A percentile compares a stretch with the other conserved stretches of the same genome.
These are phyloP conservation scores for Trogon surrucura DNA, from an alignment of 2,113 vertebrate genomes.

Conservation along the genomic window DNA sequence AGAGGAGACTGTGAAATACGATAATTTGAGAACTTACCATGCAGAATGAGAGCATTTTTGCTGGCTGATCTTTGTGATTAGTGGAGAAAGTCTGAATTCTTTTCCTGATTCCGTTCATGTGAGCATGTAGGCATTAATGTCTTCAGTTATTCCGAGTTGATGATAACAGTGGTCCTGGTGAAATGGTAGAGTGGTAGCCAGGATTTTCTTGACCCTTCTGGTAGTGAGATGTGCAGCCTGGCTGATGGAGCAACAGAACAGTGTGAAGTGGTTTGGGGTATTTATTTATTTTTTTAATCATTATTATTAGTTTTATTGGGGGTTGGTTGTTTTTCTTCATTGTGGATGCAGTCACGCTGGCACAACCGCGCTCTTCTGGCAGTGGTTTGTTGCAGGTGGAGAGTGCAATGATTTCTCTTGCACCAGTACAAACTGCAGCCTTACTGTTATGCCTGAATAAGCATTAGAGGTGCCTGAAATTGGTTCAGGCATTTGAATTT, in stretches of 20 bases:
- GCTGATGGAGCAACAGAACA: not conserved
- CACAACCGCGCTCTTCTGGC: not conserved
- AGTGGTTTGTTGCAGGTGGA: not conserved
- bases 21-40: fast-evolving
- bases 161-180: not conserved
- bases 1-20: not conserved
- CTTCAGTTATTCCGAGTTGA: not conserved
- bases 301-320: not conserved
- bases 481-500: not conserved
- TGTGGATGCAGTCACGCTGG: not conserved
- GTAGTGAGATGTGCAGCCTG: not conserved
- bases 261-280: not conserved
- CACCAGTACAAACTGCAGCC: not conserved
- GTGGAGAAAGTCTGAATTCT: not conserved
- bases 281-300: not conserved
- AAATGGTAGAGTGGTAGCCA: not conserved
- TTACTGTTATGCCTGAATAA: fast-evolving
- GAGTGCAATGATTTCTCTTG: not conserved
- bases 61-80: not conserved
- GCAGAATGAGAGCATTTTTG: not conserved
- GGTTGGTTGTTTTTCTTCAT: not conserved
- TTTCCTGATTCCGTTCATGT: not conserved
- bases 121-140: fast-evolving
- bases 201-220: not conserved
- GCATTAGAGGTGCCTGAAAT: too few species aligned